Evolutionary conservation across 2,888 invertebrate genomes (phyloP), one percentile per base, ranked within the genome.

Genomic region (Agonum fuliginosum): DNA sequence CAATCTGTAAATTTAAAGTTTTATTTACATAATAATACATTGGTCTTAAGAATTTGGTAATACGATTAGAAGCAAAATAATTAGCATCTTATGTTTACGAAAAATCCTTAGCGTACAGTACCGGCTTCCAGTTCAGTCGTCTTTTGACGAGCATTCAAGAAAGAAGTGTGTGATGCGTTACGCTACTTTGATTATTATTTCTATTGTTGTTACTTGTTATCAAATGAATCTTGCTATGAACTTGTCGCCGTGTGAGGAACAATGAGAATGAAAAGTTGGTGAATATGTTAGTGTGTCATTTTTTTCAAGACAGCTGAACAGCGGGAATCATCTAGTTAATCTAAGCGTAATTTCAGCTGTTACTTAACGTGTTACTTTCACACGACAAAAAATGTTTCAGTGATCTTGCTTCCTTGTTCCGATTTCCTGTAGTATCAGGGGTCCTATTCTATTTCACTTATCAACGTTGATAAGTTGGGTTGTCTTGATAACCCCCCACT

Each of bases 291-390:
- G 72, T 72, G 58, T 72, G 72, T 54, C 22, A 54, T 34, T 17
- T 24, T 71, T 71, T 72, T 22, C 34, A 58, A 46, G n/a, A 70
- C 72, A 58, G 30, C 24, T 51, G 30, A 71, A 71, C 34, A 48
- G 51, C 71, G 51, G n/a, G 71, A 71, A 48, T 48, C 12, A 22
- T 24, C 14, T n/a, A 24, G 43, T 46, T 51, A 71, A 62, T 62
- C 58, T 34, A 17, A 71, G 70, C 46, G 70, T 70, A 70, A 17
- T 73, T 30, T 62, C 58, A 17, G 14, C 12, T 41, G 12, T 77
- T 77, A 77, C 77, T 70, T 77, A 77, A 77, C 77, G 12, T 54
- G 41, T 77, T 67, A 77, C 77, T 77, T 77, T 77, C 77, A 77
- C 77, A 69, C 22, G n/a, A 51, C 24, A 76, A 48, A 69, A 76